Conservation (phyloP, 2,113 vertebrate species). For the Ammodytes dubius region DNA sequence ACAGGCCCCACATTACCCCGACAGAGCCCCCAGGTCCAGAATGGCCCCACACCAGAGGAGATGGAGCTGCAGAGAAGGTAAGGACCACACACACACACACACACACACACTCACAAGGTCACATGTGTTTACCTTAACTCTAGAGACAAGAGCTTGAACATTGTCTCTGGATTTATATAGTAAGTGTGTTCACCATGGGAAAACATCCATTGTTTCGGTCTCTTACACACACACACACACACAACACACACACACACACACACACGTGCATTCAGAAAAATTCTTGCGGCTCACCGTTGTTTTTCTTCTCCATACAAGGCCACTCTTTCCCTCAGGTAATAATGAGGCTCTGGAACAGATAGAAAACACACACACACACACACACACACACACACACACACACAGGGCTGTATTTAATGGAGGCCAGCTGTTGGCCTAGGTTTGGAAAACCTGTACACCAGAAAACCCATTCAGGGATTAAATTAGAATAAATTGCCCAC, state of each 20-base stretch:
- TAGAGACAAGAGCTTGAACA: not conserved
- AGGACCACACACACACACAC: not conserved
- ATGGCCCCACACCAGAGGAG: constrained; percentile 95
- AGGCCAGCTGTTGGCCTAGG: constrained; percentile 38
- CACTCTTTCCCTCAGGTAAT: constrained; percentile 44
- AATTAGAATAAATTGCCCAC: not conserved
- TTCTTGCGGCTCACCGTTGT: constrained; percentile 7
- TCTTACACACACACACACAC: not conserved
- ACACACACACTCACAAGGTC: not conserved
- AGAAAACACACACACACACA: constrained; percentile 10
- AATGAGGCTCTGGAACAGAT: constrained; percentile 23
- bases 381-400: not conserved
- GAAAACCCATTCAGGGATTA: constrained; percentile 5
- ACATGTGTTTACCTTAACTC: too few relatives aligned
- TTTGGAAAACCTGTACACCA: constrained; percentile 2
- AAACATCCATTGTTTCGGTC: not conserved
- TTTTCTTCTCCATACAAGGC: constrained; percentile 66
- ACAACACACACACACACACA: not conserved
- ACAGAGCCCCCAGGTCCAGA: constrained; percentile 94
- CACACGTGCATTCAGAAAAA: constrained; percentile 4
- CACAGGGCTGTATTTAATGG: constrained; percentile 30
- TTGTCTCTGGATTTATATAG: not conserved
- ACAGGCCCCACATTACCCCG: constrained; percentile 94
- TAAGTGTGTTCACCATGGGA: not conserved
- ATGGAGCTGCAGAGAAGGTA: constrained; percentile 96